Evolutionary conservation across 2,888 invertebrate genomes (phyloP).

Genomic region (Sycophila texana): DNA sequence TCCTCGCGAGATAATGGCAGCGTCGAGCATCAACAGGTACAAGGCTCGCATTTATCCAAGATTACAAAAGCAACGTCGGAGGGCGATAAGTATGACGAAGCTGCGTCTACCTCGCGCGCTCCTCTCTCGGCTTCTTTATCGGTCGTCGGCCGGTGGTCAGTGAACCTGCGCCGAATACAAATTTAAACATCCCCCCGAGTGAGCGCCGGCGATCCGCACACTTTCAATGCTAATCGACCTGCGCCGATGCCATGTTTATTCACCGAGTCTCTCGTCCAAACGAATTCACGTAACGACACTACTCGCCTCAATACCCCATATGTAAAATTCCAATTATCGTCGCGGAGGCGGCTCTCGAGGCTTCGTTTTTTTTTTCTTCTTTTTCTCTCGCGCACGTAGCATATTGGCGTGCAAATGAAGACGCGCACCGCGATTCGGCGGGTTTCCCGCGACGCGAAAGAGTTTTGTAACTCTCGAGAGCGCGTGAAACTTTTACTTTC

Average conservation of each 20-base stretch:
- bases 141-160: constrained; percentile 45
- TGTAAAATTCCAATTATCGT: not conserved
- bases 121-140: constrained; percentile 39
- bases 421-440: not conserved
- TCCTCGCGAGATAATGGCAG: not conserved
- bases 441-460: not conserved
- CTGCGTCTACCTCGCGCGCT: not conserved
- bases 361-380: not conserved
- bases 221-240: constrained; percentile 2
- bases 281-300: too few species aligned
- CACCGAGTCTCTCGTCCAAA: too few species aligned
- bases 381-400: not conserved
- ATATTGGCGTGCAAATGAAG: not conserved
- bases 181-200: constrained; percentile 34
- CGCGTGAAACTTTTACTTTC: constrained; percentile 12
- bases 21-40: constrained; percentile 1
- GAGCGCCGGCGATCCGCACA: not conserved
- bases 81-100: not conserved
- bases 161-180: constrained; percentile 47
- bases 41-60: not conserved
- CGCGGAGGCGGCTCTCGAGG: not conserved
- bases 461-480: constrained; percentile 1
- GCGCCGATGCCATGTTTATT: not conserved
- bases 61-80: not conserved
- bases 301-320: too few species aligned